These are phyloP conservation scores for Zootoca vivipara DNA, from an alignment of 2,113 vertebrate species.

Conservation along the genomic window DNA sequence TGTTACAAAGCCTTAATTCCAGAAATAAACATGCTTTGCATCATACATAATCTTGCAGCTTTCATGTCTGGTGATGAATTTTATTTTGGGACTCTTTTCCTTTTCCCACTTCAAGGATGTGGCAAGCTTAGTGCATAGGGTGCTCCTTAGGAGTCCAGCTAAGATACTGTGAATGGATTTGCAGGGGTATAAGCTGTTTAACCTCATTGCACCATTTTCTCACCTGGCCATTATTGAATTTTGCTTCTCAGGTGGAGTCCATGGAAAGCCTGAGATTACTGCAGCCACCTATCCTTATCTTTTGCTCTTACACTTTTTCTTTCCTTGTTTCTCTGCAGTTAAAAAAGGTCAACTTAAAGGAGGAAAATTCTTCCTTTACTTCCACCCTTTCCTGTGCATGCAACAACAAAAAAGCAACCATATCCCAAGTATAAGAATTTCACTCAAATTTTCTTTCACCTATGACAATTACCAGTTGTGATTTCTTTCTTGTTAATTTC, in stretches of 20 bases:
- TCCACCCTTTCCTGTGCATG: background rate
- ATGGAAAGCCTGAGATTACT: background rate
- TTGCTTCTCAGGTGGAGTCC: background rate
- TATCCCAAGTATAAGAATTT: too few species aligned
- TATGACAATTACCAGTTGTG: too few species aligned
- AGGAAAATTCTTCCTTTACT: background rate
- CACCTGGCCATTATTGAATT: background rate
- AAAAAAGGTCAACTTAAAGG: background rate
- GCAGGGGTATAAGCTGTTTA: background rate
- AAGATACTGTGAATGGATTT: background rate
- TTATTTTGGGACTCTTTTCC: conserved; percentile 49
- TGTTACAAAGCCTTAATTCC: conserved; percentile 20
- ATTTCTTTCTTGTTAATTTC: too few species aligned
- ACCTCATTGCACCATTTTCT: background rate
- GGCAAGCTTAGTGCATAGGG: background rate
- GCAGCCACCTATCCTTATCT: background rate
- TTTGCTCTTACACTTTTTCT: background rate
- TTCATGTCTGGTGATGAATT: conserved; percentile 37
- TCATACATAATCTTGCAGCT: conserved; percentile 30
- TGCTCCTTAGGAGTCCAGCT: background rate
- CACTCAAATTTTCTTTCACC: too few species aligned
- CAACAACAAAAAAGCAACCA: too few species aligned
- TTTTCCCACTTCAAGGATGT: background rate
- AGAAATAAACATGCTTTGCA: conserved; percentile 22
- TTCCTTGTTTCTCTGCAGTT: background rate